Conservation (phyloP, 2,888 invertebrate species). For the Furcula furcula region DNA sequence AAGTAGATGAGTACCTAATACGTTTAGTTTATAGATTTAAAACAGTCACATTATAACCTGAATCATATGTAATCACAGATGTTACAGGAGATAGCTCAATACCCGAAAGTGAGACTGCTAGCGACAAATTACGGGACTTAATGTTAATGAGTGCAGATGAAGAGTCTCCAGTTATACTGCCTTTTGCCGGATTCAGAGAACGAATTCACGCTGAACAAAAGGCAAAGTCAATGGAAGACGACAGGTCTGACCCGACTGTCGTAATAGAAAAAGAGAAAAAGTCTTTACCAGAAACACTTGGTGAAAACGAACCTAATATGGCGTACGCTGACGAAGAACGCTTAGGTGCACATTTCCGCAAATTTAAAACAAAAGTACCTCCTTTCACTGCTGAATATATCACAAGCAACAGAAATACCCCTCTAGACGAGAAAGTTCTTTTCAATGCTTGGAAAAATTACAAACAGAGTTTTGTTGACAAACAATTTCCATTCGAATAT, state of each 20-base stretch:
- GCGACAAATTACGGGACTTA: constrained; percentile 65
- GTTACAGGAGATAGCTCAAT: constrained; percentile 30
- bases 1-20: too few species aligned
- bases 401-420: constrained; percentile 61
- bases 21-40: too few species aligned
- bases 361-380: constrained; percentile 59
- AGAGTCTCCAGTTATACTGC: constrained; percentile 61
- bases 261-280: constrained; percentile 64
- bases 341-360: constrained; percentile 70
- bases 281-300: constrained; percentile 43
- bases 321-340: constrained; percentile 73
- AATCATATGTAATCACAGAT: constrained; percentile 8
- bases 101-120: constrained; percentile 48
- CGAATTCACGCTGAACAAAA: constrained; percentile 59
- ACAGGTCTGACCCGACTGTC: constrained; percentile 30
- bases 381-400: constrained; percentile 70
- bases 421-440: constrained; percentile 67
- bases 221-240: constrained; percentile 32
- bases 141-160: constrained; percentile 56
- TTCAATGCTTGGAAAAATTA: constrained; percentile 72
- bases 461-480: constrained; percentile 69
- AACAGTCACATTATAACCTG: too few species aligned
- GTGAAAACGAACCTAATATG: constrained; percentile 49
- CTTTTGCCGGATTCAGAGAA: constrained; percentile 72
- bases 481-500: constrained; percentile 75